Evolutionary conservation across 1,140 invertebrate genomes (phyloP).

Genomic region (Pogonognathellus flavescens): DNA sequence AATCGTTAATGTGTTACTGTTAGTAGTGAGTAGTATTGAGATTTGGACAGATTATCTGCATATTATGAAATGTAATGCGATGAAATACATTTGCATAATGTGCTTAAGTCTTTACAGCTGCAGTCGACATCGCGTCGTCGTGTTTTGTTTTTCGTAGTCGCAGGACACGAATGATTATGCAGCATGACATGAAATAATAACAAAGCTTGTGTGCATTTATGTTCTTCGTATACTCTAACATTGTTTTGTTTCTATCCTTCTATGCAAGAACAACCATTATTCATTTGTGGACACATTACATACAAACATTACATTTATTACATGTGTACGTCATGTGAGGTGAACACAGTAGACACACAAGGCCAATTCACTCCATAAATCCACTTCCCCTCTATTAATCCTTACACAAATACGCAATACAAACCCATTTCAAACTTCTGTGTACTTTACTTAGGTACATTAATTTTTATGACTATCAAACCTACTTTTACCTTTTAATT

Average conservation of each 20-base stretch:
- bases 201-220: neutral
- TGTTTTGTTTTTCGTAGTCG: neutral
- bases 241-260: too few relatives aligned
- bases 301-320: slow-evolving; percentile 10
- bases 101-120: neutral
- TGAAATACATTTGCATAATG: neutral
- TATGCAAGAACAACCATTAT: neutral
- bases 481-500: too few relatives aligned
- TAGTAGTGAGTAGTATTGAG: too few relatives aligned
- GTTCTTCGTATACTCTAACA: neutral
- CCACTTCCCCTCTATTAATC: too few relatives aligned
- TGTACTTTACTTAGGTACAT: too few relatives aligned
- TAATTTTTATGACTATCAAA: too few relatives aligned
- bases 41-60: too few relatives aligned
- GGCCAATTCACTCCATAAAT: too few relatives aligned
- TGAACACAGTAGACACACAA: neutral
- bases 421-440: too few relatives aligned
- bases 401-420: too few relatives aligned
- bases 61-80: too few relatives aligned
- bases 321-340: slow-evolving; percentile 15
- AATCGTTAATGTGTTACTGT: too few relatives aligned
- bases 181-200: slow-evolving; percentile 10
- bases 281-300: slow-evolving; percentile 14
- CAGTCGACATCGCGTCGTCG: neutral
- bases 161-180: neutral